phyloP scores from a whole-genome alignment of 2,888 invertebrate genomes.

The Cephalotes varians region DNA sequence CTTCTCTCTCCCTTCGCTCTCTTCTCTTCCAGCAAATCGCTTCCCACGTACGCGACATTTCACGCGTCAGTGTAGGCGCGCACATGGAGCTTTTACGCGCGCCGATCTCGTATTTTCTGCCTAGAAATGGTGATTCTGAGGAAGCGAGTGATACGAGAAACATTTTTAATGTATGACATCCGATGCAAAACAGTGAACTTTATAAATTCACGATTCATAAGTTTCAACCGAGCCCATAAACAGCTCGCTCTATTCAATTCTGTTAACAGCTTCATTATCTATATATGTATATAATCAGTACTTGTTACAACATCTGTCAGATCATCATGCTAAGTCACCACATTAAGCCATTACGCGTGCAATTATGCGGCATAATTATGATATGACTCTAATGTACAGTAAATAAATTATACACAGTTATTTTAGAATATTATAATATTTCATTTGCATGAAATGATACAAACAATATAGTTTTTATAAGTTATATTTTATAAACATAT shows the following conservation, averaged over 20 bases:
- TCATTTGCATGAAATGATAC: not conserved
- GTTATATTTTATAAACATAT: not conserved
- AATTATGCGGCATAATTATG: constrained; percentile 6
- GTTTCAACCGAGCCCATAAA: not conserved
- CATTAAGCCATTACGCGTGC: constrained; percentile 26
- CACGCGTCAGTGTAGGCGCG: constrained; percentile 55
- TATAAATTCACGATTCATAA: not conserved
- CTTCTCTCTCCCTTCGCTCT: constrained; percentile 6
- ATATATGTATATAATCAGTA: not conserved
- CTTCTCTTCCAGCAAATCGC: constrained; percentile 31
- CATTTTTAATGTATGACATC: not conserved
- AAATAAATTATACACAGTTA: not conserved
- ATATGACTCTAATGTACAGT: not conserved
- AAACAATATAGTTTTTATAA: not conserved
- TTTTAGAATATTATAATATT: not conserved
- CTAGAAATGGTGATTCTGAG: constrained; percentile 39
- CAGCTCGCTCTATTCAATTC: not conserved
- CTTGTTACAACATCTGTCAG: constrained; percentile 18
- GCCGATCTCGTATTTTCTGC: constrained; percentile 31
- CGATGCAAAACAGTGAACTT: not conserved
- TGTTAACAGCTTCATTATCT: constrained; percentile 21
- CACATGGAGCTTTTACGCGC: constrained; percentile 40
- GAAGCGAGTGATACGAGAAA: constrained; percentile 7
- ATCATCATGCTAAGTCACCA: constrained; percentile 24
- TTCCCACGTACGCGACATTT: constrained; percentile 62